Evolutionary conservation across 2,797 vertebrate species (phyloP).

Genomic region (Sebastolobus alascanus): DNA sequence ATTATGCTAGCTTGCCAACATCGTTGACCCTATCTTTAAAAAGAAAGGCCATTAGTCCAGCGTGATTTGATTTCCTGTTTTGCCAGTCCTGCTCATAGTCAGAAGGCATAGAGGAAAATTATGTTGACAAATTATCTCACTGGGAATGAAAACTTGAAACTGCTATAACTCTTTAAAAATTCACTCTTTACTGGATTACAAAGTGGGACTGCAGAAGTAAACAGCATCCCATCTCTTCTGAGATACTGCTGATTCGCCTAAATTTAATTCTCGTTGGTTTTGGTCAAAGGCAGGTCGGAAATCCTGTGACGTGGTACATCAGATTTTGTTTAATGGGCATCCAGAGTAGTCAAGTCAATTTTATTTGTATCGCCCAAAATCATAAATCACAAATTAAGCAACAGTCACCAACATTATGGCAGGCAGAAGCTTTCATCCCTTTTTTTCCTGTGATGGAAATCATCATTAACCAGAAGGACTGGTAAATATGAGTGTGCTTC

Average conservation of each 20-base stretch:
- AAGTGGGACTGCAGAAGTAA: conserved; percentile 8
- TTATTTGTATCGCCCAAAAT: too few relatives aligned
- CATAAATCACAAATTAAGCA: not conserved
- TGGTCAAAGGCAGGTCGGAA: conserved; percentile 6
- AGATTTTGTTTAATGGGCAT: conserved; percentile 2
- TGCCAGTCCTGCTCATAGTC: conserved; percentile 10
- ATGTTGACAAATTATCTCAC: conserved; percentile 7
- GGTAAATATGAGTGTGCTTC: not conserved
- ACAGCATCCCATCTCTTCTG: not conserved
- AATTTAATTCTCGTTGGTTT: conserved; percentile 26
- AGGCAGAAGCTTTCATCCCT: not conserved
- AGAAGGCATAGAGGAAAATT: conserved; percentile 11
- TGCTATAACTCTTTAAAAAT: conserved; percentile 8
- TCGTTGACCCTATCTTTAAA: too few relatives aligned
- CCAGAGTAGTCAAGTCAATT: not conserved
- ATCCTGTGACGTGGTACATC: conserved; percentile 22
- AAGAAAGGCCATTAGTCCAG: conserved; percentile 22
- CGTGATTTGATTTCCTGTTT: conserved; percentile 43
- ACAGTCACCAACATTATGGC: not conserved
- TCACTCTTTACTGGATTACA: conserved; percentile 22
- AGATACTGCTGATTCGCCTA: conserved; percentile 10
- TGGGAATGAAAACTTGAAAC: conserved; percentile 15
- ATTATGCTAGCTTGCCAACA: too few relatives aligned
- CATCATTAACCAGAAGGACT: not conserved
- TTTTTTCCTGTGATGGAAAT: conserved; percentile 4